These are phyloP conservation scores for Scaptomyza caliginosa DNA, from an alignment of 2,888 invertebrate genomes.

Conservation along the genomic window DNA sequence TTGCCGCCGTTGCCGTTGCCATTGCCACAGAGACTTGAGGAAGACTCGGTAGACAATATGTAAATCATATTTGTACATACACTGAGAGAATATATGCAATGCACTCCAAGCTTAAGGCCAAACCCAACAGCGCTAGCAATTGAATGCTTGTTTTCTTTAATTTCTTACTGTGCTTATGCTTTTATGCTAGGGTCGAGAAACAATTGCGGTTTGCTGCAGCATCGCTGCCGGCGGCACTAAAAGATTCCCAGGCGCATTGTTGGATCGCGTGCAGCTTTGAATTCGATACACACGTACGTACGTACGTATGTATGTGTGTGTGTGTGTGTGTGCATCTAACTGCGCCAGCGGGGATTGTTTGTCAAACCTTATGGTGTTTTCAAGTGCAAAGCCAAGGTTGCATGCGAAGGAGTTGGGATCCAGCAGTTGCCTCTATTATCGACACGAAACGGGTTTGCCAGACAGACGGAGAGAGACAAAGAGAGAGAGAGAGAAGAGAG, in stretches of 20 bases:
- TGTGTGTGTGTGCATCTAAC: slow-evolving; percentile 14
- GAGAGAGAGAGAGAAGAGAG: slow-evolving; percentile 1
- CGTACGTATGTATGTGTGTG: not conserved
- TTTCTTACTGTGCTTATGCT: not conserved
- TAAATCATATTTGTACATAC: not conserved
- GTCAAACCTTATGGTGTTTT: slow-evolving; percentile 69
- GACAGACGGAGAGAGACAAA: slow-evolving; percentile 5
- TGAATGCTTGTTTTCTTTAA: not conserved
- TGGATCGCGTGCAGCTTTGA: slow-evolving; percentile 60
- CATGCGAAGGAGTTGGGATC: slow-evolving; percentile 46
- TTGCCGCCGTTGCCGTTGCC: no score
- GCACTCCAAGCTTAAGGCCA: no score
- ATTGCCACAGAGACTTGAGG: slow-evolving; percentile 38
- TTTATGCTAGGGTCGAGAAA: slow-evolving; percentile 46
- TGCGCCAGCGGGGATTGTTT: slow-evolving; percentile 53
- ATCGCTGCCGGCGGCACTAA: slow-evolving; percentile 11
- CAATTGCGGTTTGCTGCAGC: slow-evolving; percentile 63
- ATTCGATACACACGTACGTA: not conserved
- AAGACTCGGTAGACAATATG: slow-evolving; percentile 24
- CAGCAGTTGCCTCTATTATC: slow-evolving; percentile 58
- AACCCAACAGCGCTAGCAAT: not conserved
- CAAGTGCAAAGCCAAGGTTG: slow-evolving; percentile 76
- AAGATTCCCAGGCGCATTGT: slow-evolving; percentile 72
- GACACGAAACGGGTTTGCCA: slow-evolving; percentile 67
- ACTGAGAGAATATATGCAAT: not conserved